Base-by-base conservation (phyloP, 2,797 vertebrate species). In the Thripadectes ignobilis region DNA sequence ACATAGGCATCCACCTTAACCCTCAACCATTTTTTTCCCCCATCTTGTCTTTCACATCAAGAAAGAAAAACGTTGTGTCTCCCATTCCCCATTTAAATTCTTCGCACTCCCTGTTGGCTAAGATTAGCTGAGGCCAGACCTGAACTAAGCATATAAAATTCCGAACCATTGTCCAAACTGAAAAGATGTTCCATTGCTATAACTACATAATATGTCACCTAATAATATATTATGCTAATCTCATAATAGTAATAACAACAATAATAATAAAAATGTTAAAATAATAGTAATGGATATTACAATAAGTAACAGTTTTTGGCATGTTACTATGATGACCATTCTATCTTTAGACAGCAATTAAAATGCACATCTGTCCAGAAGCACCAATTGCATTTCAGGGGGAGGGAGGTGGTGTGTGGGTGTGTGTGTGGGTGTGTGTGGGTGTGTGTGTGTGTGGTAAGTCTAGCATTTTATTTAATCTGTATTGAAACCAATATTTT, bases 381-480 rank as follows among this genome's bases (percentile, higher is more conserved):
- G 13, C 3, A 78, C 54, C 6, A 77, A 52, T 10, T 71, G 9
- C 1, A 2, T 74, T 86, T 80, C 3, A 11, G 26, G 20, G n/a
- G 3, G 7, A 8, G 10, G 2, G 27, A 2, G 3, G 2, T 14
- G 7, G 9, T 11, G 14, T 3, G 5, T 9, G 18, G 5, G 12
- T 8, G n/a, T 29, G n/a, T 27, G 24, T 39, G 14, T 9, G 12
- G 12, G 38, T 39, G 38, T 39, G 38, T 11, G 14, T 3, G 18
- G 5, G 9, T 15, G 14, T 3, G 5, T 12, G n/a, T 29, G n/a
- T 49, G 26, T 41, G 14, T 9, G 18, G 14, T 8, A 45, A 71
- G 12, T 13, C 7, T 20, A 18, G 1, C 2, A 22, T 80, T 95
- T 82, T 55, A 19, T 76, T 88, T 81, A 22, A 3, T 65, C 84